Evolutionary conservation across 2,113 vertebrate genomes (phyloP), one percentile per base, ranked within the genome.

Genomic region (Equus przewalskii): DNA sequence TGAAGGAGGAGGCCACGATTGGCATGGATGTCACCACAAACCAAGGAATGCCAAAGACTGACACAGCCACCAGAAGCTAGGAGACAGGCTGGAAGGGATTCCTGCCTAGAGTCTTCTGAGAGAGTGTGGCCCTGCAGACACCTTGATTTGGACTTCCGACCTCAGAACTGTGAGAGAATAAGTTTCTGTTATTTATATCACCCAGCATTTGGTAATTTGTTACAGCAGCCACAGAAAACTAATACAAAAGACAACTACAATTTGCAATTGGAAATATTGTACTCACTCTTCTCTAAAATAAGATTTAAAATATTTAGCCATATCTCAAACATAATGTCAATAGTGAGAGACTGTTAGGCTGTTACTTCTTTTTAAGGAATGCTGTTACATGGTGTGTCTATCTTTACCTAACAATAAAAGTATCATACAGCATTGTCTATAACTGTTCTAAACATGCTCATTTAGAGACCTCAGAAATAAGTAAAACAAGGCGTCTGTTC

Each of bases 391-490:
- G 28, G 33, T 46, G 11, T 60, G 26, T 60, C 54, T 83, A 8
- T 64, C 90, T 62, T 60, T 54, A 60, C 49, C 65, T 81, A 96
- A 78, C 8, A 84, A 95, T 84, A 64, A 94, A 98, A 98, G 89
- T 1, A 60, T 44, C 33, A 70, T 7, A 91, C 7, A 73, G 33
- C 1, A 87, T 91, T 93, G 80, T 92, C 94, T 1, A 0, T 84
- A 93, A 84, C 19, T 78, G 21, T 96, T 94, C 72, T 95, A 88
- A 94, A 75, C 60, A 76, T 82, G 88, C 75, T 91, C 97, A 89
- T 96, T 95, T 97, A 96, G 96, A 97, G 64, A 83, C 60, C 78
- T 65, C 96, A 64, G 86, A 95, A 86, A 44, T 91, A 72, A 84
- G 58, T 78, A 85, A 94, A 97, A 81, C 93, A 79, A 51, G 69